Conservation (phyloP, 2,113 vertebrate genomes). For the Arizona elegans region DNA sequence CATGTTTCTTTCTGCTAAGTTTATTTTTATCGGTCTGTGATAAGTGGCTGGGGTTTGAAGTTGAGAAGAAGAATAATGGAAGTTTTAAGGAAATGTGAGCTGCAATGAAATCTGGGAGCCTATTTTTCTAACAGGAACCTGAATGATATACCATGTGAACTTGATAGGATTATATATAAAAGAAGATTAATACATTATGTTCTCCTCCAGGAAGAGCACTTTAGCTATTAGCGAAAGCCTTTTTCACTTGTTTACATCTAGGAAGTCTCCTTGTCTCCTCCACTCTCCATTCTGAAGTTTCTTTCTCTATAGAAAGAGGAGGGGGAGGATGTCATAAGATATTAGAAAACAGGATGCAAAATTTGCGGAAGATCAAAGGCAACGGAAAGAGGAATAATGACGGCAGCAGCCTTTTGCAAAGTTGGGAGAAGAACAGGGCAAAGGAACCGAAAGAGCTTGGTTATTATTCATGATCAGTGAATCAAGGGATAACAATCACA, state of each 20-base stretch:
- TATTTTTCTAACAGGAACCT: background rate
- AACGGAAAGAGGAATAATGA: background rate
- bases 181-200: background rate
- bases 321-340: background rate
- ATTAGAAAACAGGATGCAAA: background rate
- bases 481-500: constrained; percentile 18
- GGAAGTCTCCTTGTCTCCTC: background rate
- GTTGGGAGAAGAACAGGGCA: background rate
- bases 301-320: background rate
- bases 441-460: background rate
- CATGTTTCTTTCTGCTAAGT: background rate
- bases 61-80: background rate
- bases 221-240: constrained; percentile 4
- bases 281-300: background rate
- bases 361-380: background rate
- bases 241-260: background rate
- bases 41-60: background rate
- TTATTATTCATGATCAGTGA: constrained; percentile 6
- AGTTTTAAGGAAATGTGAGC: background rate
- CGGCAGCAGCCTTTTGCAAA: background rate
- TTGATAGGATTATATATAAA: background rate
- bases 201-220: background rate
- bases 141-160: background rate
- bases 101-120: background rate
- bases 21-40: background rate